phyloP scores from a whole-genome alignment of 2,888 invertebrate genomes.

The Synanthedon tipuliformis region DNA sequence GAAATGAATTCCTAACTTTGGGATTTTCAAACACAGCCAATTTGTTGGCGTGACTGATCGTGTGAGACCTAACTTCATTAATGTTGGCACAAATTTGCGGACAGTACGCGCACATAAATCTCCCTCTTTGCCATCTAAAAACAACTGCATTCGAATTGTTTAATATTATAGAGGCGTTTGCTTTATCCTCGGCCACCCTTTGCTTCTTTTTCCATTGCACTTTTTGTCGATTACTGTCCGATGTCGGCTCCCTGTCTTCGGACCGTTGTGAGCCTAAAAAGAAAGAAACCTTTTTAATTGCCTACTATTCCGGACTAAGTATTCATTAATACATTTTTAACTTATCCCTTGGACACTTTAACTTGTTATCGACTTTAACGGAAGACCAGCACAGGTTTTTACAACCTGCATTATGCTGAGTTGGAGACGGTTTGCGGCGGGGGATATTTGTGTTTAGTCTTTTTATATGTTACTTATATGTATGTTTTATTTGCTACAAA shows the following conservation, averaged over 20 bases:
- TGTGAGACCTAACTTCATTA: constrained; percentile 28
- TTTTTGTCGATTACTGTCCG: constrained; percentile 1
- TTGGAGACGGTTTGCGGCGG: too few relatives aligned
- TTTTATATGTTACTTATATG: too few relatives aligned
- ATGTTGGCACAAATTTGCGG: constrained; percentile 22
- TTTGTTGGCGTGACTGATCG: constrained; percentile 24
- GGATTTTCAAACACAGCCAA: constrained; percentile 26
- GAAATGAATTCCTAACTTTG: constrained; percentile 29
- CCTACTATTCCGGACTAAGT: background rate
- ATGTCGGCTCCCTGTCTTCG: constrained; percentile 1
- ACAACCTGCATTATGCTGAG: too few relatives aligned
- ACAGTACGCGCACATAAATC: constrained; percentile 46
- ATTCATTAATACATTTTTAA: too few relatives aligned
- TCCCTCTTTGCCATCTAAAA: constrained; percentile 41
- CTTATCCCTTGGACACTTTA: too few relatives aligned
- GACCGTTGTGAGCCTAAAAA: constrained; percentile 23
- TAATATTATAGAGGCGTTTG: constrained; percentile 39
- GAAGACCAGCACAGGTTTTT: too few relatives aligned
- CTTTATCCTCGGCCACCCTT: constrained; percentile 21
- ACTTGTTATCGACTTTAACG: too few relatives aligned
- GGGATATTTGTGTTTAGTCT: too few relatives aligned
- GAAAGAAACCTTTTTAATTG: background rate
- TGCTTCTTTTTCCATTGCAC: constrained; percentile 24
- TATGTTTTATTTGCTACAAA: too few relatives aligned
- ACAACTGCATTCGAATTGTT: constrained; percentile 41